Base-by-base conservation (phyloP, 2,113 vertebrate species). In the Amblyopsis rosae region DNA sequence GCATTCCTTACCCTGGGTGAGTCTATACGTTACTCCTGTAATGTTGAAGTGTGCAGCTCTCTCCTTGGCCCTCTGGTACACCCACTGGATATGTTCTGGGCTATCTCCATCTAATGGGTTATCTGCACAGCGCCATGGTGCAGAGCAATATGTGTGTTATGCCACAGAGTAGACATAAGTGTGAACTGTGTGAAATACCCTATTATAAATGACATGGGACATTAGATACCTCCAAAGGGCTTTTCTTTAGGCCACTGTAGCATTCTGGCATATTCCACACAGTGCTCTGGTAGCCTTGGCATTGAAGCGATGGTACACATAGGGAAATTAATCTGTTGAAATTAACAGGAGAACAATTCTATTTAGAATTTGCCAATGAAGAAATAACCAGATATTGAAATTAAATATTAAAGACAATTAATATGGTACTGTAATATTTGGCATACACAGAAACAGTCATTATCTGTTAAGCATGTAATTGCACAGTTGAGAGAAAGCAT, bases 291-390 rank as follows among this genome's bases (percentile, higher is more conserved):
- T 12, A 99, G 90, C 72, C 96, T 87, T 35, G 98, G 98, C 98
- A 99, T 99, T 0, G 96, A 96, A 0, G 98, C 97, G 79, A 99
- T 97, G 69, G 98, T 98, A 86, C 98, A 99, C 97, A 99, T 97
- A 47, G 98, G 98, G 79, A 99, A 99, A 90, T 98, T 98, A 51
- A 99, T 94, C 98, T 99, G 88, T 67, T 32, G 60, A 69, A 17
- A 48, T 5, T 0, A 32, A 58, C n/a, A 1, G 1, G 9, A 6
- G 26, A n/a, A 63, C 16, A 49, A 9, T 26, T 46, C 16, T 4
- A 10, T 59, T 19, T 46, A 54, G 1, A 48, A 7, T 13, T 62
- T 15, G 65, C 4, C 16, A 54, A 54, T 54, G 51, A n/a, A n/a
- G n/a, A 54, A n/a, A 54, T 54, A 15, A n/a, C 51, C 13, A 54